Evolutionary conservation across 2,888 invertebrate genomes (phyloP), one percentile per base, ranked within the genome.

Genomic region (Leptothorax acervorum): DNA sequence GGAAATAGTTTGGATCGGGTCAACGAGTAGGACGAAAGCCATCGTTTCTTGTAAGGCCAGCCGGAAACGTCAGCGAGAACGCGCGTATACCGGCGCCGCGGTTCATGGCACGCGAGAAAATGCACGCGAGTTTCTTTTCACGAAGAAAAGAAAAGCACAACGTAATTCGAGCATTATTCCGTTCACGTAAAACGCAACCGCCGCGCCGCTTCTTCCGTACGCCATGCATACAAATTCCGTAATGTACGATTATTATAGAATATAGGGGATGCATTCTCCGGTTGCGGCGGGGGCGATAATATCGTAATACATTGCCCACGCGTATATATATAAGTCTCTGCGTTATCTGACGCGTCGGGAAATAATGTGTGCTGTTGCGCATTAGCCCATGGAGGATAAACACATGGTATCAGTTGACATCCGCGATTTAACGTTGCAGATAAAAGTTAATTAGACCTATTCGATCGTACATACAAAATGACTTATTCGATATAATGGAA

Each of bases 221-320:
- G 73, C 79, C 39, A 81, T 81, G 79, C 79, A 81, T 81, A 81
- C 79, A 81, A 81, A 81, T 71, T 81, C 18, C 39, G 68, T 81
- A 81, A 81, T 62, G 60, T 73, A 81, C 79, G 39, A 48, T 71
- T 73, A 81, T 81, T 81, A 81, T 81, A 81, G 73, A 81, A 81
- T 81, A 71, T 79, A 79, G 79, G 79, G 57, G 35, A 79, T 81
- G 73, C 31, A 71, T 81, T 39, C 79, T 51, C 60, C 60, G 18
- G 35, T 51, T 51, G 48, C 48, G 23, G 2, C n/a, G n/a, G 11
- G 2, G 3, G 39, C 73, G 79, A 81, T 81, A 81, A 81, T 81
- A 81, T 81, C 79, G 73, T 81, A 81, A 81, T 73, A 48, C 79
- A 81, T 81, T 71, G 79, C 79, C 60, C 73, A 71, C 39, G 73